Evolutionary conservation across 2,113 vertebrate genomes (phyloP), one percentile per base, ranked within the genome.

Genomic region (Oxygymnocypris stewartii): DNA sequence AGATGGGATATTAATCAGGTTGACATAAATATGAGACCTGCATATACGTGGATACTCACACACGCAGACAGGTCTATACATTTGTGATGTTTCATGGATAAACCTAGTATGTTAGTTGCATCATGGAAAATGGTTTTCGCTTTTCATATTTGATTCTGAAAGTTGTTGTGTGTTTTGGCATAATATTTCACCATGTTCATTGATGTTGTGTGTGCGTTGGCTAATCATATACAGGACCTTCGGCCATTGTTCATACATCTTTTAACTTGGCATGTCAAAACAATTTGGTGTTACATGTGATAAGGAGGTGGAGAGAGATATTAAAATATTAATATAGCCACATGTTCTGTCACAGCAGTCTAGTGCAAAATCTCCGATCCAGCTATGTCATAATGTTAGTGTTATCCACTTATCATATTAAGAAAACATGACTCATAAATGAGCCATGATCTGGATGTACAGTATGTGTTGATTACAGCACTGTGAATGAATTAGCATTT

Each of bases 1-100:
- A 74, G 82, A 84, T 59, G 51, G 82, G 74, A 84, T 84, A 74
- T 84, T 84, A 84, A 84, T 84, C 82, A 84, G 81, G 61, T 78
- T 82, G 81, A 74, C 82, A 84, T 57, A 42, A 84, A 74, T 75
- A 84, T 42, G 82, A 42, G 47, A 73, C 82, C 25, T 57, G 67
- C 47, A 73, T 59, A 73, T 74, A 57, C 13, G 20, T 74, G 82
- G 31, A 74, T 40, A 23, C 28, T 37, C 49, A 23, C 67, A 25
- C 49, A 74, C 2, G 2, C 14, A 73, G 49, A 84, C 35, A 69
- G 20, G 51, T 42, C 47, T 14, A 35, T 31, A 11, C 54, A 42
- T 54, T 54, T 49, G 4, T 51, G 25, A 20, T 54, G 11, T 37
- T 79, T 35, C 4, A 51, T 49, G 4, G 20, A 74, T 44, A 44